Conservation (phyloP, 2,113 vertebrate species). For the Spheniscus mendiculus region DNA sequence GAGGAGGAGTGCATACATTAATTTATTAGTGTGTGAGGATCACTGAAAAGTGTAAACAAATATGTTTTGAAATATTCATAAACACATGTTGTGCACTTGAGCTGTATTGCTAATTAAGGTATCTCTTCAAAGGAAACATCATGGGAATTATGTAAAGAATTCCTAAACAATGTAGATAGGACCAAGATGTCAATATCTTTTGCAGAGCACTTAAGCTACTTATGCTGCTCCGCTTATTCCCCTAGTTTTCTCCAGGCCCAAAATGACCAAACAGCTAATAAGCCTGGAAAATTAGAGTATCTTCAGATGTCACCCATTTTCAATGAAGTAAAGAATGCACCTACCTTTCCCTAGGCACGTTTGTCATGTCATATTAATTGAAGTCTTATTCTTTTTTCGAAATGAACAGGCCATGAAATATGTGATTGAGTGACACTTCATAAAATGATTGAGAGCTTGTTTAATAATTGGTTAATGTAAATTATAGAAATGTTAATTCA, state of each 20-base stretch:
- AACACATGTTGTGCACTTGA: constrained; percentile 5
- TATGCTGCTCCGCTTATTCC: background rate
- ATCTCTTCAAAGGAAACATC: background rate
- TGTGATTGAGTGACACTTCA: background rate
- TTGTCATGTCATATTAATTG: background rate
- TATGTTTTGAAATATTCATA: constrained; percentile 16
- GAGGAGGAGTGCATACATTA: background rate
- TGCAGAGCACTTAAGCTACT: background rate
- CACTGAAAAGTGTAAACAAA: constrained; percentile 3
- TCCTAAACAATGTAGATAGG: background rate
- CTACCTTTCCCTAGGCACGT: background rate
- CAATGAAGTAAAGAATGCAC: background rate
- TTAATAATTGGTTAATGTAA: background rate
- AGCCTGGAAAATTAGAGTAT: background rate
- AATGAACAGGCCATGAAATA: background rate
- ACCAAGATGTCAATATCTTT: background rate
- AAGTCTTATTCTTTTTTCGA: background rate
- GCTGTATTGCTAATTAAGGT: constrained; percentile 14
- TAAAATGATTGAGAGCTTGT: background rate
- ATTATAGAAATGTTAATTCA: background rate
- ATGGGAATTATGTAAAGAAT: background rate
- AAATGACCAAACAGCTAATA: background rate
- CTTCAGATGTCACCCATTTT: background rate
- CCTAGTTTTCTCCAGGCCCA: background rate
- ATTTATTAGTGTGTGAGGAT: background rate